Percentiles rank a stretch among this genome's conserved stretches.
These are phyloP conservation scores for Drosophila macrothrix DNA, from an alignment of 2,888 invertebrate genomes.

Conservation along the genomic window DNA sequence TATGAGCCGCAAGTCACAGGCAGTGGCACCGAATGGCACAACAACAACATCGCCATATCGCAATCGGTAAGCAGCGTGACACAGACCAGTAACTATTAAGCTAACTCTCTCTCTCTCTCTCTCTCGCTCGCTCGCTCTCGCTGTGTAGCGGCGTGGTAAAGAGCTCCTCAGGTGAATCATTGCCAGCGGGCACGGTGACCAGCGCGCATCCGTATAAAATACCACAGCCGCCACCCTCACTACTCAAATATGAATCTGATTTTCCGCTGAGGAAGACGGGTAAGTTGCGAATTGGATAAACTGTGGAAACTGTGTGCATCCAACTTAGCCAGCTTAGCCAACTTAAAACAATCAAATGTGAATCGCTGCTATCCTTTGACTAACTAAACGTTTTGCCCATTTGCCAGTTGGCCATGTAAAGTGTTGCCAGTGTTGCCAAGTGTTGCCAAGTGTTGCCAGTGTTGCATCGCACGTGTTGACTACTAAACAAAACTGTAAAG, in stretches of 20 bases:
- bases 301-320: not conserved
- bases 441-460: slow-evolving; percentile 13
- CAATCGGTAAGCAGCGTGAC: slow-evolving; percentile 88
- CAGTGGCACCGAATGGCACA: slow-evolving; percentile 90
- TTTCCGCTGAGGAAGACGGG: slow-evolving; percentile 98
- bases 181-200: slow-evolving; percentile 87
- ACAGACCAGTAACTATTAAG: not conserved
- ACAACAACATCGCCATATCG: slow-evolving; percentile 90
- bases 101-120: not conserved
- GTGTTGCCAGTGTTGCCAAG: slow-evolving; percentile 22
- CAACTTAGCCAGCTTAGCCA: not conserved
- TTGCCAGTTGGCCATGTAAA: slow-evolving; percentile 33
- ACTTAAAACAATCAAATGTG: not conserved
- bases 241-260: slow-evolving; percentile 87
- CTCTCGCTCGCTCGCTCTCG: not conserved
- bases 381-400: slow-evolving; percentile 34
- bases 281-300: slow-evolving; percentile 85
- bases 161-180: slow-evolving; percentile 88
- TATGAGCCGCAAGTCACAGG: slow-evolving; percentile 91
- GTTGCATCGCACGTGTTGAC: slow-evolving; percentile 36
- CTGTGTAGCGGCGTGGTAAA: slow-evolving; percentile 87
- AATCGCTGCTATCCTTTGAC: not conserved
- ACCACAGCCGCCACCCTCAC: slow-evolving; percentile 87
- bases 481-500: slow-evolving; percentile 34
- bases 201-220: slow-evolving; percentile 90